Conservation (phyloP, 1,140 invertebrate species). For the Cryptotermes secundus region DNA sequence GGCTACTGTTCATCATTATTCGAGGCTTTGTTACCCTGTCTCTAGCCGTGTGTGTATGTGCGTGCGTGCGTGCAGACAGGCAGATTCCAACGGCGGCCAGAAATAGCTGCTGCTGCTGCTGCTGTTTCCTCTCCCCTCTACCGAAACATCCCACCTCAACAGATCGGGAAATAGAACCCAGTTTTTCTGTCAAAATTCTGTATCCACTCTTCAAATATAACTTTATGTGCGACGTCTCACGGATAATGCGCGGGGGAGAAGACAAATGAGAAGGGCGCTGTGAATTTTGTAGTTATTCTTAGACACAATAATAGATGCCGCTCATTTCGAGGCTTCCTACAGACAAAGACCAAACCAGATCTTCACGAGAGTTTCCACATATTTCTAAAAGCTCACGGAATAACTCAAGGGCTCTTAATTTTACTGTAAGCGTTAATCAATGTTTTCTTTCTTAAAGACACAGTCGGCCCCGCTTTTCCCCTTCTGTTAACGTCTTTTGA, state of each 20-base stretch:
- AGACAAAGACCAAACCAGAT: neutral
- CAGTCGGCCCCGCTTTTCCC: neutral
- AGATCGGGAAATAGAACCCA: conserved; percentile 24
- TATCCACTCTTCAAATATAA: neutral
- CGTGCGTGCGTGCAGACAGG: conserved; percentile 5
- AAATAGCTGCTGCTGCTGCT: conserved; percentile 5
- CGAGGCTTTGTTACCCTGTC: neutral
- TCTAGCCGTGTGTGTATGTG: too few species aligned
- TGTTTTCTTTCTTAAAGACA: neutral
- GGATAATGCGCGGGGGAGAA: neutral
- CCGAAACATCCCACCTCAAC: neutral
- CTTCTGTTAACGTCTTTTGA: neutral
- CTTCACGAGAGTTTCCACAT: neutral
- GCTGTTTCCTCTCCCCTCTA: neutral
- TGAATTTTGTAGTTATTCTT: neutral
- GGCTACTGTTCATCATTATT: neutral
- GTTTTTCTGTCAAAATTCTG: conserved; percentile 27
- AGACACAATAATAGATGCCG: neutral
- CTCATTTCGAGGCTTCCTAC: neutral
- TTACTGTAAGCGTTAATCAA: neutral
- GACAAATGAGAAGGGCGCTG: neutral
- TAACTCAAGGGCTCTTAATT: neutral
- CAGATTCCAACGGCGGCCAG: neutral
- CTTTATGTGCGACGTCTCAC: conserved; percentile 16
- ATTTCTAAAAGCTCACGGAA: neutral